A percentile compares a stretch with the other conserved stretches of the same genome.
Conservation (phyloP, 1,140 invertebrate genomes). For the Bombus confusus region DNA sequence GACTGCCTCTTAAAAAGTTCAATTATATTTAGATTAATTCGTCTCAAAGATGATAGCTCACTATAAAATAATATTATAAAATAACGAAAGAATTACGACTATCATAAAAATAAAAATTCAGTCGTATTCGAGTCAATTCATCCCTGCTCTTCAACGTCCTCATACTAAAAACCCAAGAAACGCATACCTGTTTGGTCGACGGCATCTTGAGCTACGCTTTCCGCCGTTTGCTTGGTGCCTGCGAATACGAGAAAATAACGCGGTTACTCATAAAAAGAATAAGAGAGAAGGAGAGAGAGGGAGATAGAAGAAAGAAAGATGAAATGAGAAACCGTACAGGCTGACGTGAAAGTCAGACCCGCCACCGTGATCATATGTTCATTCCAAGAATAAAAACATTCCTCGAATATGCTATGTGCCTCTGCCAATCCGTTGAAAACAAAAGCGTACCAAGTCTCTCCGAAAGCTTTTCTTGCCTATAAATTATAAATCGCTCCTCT, state of each 20-base stretch:
- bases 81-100: too few relatives aligned
- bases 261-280: neutral
- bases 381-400: constrained; percentile 38
- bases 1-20: too few relatives aligned
- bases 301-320: too few relatives aligned
- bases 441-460: neutral
- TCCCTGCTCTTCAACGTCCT: too few relatives aligned
- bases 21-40: too few relatives aligned
- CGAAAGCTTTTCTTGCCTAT: neutral
- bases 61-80: too few relatives aligned
- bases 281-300: neutral
- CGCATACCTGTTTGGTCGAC: constrained; percentile 66
- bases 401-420: neutral
- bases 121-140: too few relatives aligned
- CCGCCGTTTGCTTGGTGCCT: constrained; percentile 52
- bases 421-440: neutral
- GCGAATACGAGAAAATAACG: constrained; percentile 30
- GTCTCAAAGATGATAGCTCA: too few relatives aligned
- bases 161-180: too few relatives aligned
- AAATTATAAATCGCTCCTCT: neutral
- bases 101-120: too few relatives aligned
- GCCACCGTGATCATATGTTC: neutral
- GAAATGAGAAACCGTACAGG: neutral
- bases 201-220: constrained; percentile 63
- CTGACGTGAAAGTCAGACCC: constrained; percentile 15